Conservation (phyloP, 1,140 invertebrate species). For the Zaprionus africanus region DNA sequence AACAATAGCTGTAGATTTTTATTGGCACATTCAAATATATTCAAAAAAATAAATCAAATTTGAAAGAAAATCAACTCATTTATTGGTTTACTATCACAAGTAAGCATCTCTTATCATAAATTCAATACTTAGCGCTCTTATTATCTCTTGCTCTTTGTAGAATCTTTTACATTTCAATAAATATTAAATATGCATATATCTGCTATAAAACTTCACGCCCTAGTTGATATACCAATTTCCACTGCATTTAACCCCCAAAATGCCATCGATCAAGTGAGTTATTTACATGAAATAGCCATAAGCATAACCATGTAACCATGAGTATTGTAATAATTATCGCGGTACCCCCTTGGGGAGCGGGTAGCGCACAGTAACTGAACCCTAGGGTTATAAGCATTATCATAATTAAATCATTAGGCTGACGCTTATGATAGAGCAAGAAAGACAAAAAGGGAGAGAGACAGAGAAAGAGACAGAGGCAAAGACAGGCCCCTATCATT, state of each 20-base stretch:
- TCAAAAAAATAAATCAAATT: no score
- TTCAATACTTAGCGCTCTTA: no score
- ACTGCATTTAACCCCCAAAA: neutral
- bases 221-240: neutral
- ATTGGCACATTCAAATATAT: no score
- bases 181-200: neutral
- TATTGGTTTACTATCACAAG: no score
- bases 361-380: neutral
- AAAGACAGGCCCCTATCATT: constrained; percentile 67
- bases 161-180: neutral
- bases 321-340: constrained; percentile 23
- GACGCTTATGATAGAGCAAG: constrained; percentile 40
- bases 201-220: neutral
- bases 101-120: no score
- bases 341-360: neutral
- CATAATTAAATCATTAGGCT: constrained; percentile 79
- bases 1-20: no score
- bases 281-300: constrained; percentile 45
- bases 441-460: neutral
- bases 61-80: no score
- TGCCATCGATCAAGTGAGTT: neutral
- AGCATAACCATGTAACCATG: neutral
- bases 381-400: constrained; percentile 58
- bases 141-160: no score
- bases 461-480: neutral